Conservation (phyloP, 2,888 invertebrate species). For the Hecatera dysodea region DNA sequence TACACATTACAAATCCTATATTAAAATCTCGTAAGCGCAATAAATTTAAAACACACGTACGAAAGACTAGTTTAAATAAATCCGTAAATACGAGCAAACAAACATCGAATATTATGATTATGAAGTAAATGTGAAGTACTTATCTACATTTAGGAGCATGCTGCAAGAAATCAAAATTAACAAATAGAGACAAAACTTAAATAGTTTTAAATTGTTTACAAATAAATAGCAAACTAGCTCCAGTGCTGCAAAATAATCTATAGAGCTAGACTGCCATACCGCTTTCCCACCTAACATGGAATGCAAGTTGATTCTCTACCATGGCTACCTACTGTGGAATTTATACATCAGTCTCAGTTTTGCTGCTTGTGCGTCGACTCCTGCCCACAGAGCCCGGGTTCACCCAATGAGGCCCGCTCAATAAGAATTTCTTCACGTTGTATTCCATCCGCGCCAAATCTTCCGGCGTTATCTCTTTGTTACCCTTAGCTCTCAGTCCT, state of each 20-base stretch:
- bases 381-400: conserved; percentile 77
- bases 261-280: conserved; percentile 60
- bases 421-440: conserved; percentile 94
- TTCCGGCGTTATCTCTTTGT: conserved; percentile 87
- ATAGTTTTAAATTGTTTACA: conserved; percentile 9
- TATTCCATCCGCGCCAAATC: conserved; percentile 94
- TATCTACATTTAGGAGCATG: conserved; percentile 68
- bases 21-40: conserved; percentile 48
- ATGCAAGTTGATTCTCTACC: conserved; percentile 63
- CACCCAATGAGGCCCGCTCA: conserved; percentile 90
- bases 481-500: conserved; percentile 78
- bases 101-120: conserved; percentile 30
- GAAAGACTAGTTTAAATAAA: conserved; percentile 72
- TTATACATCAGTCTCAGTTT: conserved; percentile 91
- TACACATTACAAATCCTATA: conserved; percentile 53
- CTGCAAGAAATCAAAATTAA: conserved; percentile 35
- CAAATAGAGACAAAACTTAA: conserved; percentile 12
- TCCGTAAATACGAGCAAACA: conserved; percentile 62
- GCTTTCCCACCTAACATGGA: conserved; percentile 61
- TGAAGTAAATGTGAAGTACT: conserved; percentile 38
- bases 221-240: conserved; percentile 28
- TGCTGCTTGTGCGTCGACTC: conserved; percentile 89
- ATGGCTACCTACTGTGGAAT: conserved; percentile 77
- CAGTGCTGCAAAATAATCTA: conserved; percentile 51
- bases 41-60: conserved; percentile 62